phyloP scores from a whole-genome alignment of 2,113 vertebrate species.

The Chitala chitala region DNA sequence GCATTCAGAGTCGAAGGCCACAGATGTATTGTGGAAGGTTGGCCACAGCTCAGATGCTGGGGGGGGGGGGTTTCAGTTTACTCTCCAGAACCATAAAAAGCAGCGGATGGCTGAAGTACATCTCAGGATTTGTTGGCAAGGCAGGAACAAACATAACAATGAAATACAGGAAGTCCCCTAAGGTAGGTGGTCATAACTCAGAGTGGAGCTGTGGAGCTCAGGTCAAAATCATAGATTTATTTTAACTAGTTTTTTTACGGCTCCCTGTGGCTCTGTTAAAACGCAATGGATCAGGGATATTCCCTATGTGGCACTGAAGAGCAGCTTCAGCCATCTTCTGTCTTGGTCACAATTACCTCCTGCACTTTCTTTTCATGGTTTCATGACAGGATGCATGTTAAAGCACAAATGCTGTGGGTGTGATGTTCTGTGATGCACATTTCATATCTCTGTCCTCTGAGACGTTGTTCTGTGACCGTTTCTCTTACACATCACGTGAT shows the following conservation, averaged over 20 bases:
- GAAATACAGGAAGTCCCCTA: conserved; percentile 16
- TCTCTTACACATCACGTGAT: too few species aligned
- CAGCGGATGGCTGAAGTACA: not conserved
- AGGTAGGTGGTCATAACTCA: conserved; percentile 8
- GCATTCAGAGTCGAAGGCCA: not conserved
- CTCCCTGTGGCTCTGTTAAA: conserved; percentile 16
- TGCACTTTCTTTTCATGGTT: too few species aligned
- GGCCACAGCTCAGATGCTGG: not conserved
- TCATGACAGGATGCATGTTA: too few species aligned
- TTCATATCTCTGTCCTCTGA: too few species aligned
- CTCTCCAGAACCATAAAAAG: not conserved
- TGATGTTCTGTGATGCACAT: too few species aligned
- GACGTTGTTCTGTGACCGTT: too few species aligned
- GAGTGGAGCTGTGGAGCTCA: not conserved
- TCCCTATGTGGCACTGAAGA: not conserved
- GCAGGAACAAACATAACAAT: not conserved
- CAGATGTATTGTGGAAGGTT: not conserved
- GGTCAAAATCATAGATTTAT: not conserved
- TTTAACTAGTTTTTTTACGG: conserved; percentile 2
- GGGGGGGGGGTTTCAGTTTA: not conserved
- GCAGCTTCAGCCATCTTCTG: not conserved
- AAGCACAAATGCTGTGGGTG: too few species aligned
- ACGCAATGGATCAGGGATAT: conserved; percentile 10
- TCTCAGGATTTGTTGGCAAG: not conserved
- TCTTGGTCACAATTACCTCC: too few species aligned